Percentiles rank a stretch among this genome's conserved stretches.
Conservation (phyloP, 2,113 vertebrate genomes). For the Bubo blakistoni region DNA sequence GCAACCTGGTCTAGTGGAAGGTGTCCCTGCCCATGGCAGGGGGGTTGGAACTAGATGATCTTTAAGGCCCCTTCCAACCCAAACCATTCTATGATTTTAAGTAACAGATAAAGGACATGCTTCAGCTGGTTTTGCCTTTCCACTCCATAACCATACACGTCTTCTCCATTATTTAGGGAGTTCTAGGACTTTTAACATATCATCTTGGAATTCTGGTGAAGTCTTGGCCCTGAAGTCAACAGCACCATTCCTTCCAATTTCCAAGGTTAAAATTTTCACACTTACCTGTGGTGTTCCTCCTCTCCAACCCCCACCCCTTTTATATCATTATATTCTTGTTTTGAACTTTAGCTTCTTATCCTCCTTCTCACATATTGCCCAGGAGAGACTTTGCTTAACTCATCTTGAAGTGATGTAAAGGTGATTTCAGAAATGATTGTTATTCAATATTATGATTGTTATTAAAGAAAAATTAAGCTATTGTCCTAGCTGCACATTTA, state of each 20-base stretch:
- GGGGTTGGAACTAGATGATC: no score
- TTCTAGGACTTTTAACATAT: background rate
- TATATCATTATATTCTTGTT: background rate
- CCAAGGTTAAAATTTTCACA: background rate
- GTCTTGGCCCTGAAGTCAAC: background rate
- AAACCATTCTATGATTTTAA: no score
- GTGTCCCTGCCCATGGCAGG: no score
- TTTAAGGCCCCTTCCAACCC: no score
- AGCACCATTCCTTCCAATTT: background rate
- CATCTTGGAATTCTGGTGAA: background rate
- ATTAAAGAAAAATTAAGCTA: background rate
- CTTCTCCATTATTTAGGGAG: background rate
- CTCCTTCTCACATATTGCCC: background rate
- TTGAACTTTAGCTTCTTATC: background rate
- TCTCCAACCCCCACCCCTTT: rapidly evolving
- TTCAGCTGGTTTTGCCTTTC: background rate
- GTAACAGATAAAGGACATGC: background rate
- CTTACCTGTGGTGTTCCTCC: background rate
- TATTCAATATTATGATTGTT: background rate
- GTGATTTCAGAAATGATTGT: no score
- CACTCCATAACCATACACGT: background rate
- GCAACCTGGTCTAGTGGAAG: no score
- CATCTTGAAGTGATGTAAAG: no score
- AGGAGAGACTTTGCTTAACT: background rate
- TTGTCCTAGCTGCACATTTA: background rate